Base-by-base conservation (phyloP, 64 coral and sea anemone genomes). In the Montipora efflorescens region DNA sequence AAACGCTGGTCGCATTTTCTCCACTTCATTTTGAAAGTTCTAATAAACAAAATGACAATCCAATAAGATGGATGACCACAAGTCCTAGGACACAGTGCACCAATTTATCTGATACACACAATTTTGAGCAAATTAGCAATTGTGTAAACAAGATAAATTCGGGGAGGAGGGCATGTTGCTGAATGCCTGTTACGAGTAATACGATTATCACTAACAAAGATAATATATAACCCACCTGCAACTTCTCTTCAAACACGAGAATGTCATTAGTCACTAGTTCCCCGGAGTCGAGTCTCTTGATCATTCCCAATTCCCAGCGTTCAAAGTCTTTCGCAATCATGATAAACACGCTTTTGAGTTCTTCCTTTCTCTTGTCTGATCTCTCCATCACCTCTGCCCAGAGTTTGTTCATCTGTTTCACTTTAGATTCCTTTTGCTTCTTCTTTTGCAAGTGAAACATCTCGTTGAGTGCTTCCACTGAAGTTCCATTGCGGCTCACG, bases 341-440 rank as follows among this genome's bases (percentile, higher is more conserved):
- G 13, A 99, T 89, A 55, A 99, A 99, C 18, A 99, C 98, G 19
- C 95, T 99, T 78, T 96, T 96, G 19, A 99, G 94, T 72, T 99
- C 98, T 82, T 87, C 92, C 52, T 95, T 90, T 14, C 95, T 76
- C 20, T 23, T 94, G 23, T 94, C 89, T 11, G 98, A 90, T 86
- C 78, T 92, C 51, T 92, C 79, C 28, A 82, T 77, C 21, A 99
- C 92, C 44, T 99, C 98, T 76, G 83, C 92, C 98, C 98, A 99
- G 3, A 96, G 79, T 67, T 99, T 96, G 92, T 99, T 99, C 3
- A 99, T 50, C 52, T 99, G 95, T 69, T 97, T 99, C 43, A 96
- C 69, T 67, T 94, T 99, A 5, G 98, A 99, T 73, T 94, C 95
- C 52, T 94, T 99, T 36, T 90, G 95, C 75, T 96, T 99, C 92